A percentile compares a stretch with the other conserved stretches of the same genome.
These are phyloP conservation scores for Ectemnius cavifrons DNA, from an alignment of 2,888 invertebrate genomes.

Conservation along the genomic window DNA sequence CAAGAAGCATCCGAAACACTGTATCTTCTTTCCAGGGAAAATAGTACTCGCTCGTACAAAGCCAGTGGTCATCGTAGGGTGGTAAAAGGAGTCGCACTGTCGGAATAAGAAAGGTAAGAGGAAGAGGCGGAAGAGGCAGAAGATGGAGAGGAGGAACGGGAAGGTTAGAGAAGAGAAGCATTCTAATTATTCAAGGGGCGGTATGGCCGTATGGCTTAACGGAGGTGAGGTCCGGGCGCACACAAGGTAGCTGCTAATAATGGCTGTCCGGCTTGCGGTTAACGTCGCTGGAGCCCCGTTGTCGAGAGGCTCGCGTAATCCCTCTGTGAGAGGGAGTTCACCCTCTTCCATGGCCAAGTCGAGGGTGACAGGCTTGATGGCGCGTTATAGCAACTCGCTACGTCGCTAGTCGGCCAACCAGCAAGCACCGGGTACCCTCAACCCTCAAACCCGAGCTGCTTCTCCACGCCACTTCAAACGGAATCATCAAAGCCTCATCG, in stretches of 20 bases:
- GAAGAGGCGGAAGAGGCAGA: too few relatives aligned
- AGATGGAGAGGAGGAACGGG: too few relatives aligned
- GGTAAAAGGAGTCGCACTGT: too few relatives aligned
- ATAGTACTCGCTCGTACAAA: too few relatives aligned
- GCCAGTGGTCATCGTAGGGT: too few relatives aligned
- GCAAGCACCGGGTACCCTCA: not conserved
- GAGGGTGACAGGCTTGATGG: conserved; percentile 66
- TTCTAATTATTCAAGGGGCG: conserved; percentile 67
- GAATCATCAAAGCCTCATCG: conserved; percentile 76
- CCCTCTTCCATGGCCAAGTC: conserved; percentile 41
- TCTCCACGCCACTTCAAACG: conserved; percentile 64
- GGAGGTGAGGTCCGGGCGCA: conserved; percentile 37
- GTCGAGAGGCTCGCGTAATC: conserved; percentile 73
- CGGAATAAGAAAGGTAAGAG: too few relatives aligned
- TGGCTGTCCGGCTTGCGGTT: conserved; percentile 75
- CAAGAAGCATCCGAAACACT: too few relatives aligned
- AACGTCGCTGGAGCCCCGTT: conserved; percentile 62
- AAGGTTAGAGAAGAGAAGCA: too few relatives aligned
- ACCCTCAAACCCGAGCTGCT: conserved; percentile 17
- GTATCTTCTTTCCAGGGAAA: too few relatives aligned
- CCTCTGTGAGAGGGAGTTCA: conserved; percentile 66
- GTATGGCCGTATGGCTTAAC: conserved; percentile 44
- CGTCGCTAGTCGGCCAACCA: conserved; percentile 3
- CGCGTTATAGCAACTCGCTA: conserved; percentile 19
- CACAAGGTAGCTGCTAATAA: conserved; percentile 71